Conservation (phyloP, 2,797 vertebrate genomes). For the Megaceryle alcyon region DNA sequence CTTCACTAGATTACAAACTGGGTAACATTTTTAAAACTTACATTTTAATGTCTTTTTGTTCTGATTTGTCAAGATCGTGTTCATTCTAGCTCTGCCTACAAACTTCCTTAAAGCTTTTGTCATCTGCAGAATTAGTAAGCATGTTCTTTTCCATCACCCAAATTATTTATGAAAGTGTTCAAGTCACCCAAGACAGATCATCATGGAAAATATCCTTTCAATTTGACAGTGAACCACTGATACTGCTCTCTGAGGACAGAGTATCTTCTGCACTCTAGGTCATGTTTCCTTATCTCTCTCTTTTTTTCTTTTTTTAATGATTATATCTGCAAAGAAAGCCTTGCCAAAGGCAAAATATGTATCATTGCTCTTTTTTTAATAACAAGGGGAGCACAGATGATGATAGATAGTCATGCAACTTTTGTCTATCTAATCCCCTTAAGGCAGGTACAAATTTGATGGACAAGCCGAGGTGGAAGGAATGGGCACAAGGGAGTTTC, state of each 20-base stretch:
- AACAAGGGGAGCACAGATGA: not conserved
- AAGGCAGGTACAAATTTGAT: not conserved
- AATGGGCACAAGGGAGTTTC: not conserved
- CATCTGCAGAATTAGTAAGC: slow-evolving; percentile 34
- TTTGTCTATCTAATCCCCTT: not conserved
- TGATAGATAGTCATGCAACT: not conserved
- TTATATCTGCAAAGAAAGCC: not conserved
- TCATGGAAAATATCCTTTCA: slow-evolving; percentile 13
- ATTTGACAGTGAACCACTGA: slow-evolving; percentile 8
- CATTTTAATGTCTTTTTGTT: not conserved
- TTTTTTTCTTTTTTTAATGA: not conserved
- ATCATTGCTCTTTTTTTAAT: not conserved
- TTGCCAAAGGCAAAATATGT: not conserved
- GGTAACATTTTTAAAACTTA: not conserved
- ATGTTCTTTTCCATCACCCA: slow-evolving; percentile 20
- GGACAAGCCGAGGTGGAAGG: not conserved
- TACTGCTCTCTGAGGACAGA: not conserved
- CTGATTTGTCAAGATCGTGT: not conserved
- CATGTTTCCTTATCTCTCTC: not conserved
- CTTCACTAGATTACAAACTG: not conserved
- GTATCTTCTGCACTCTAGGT: not conserved
- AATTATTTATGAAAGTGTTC: slow-evolving; percentile 22
- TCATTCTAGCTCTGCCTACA: not conserved
- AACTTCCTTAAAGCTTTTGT: slow-evolving; percentile 27
- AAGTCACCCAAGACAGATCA: slow-evolving; percentile 5